Evolutionary conservation across 23 tunicate species (phyloP).

Genomic region (Diplosoma virens): DNA sequence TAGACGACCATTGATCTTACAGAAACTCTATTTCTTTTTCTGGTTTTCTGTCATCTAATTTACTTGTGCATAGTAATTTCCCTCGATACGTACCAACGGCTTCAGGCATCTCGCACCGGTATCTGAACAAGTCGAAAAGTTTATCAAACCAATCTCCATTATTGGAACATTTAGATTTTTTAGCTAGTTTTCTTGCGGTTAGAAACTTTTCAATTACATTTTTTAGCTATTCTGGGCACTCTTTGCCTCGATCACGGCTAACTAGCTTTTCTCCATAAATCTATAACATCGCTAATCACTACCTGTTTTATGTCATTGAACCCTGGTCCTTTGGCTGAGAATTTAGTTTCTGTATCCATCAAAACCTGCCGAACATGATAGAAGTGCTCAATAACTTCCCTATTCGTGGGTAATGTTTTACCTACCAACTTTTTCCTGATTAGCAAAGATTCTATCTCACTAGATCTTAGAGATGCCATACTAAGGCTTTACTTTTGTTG

Average conservation of each 20-base stretch:
- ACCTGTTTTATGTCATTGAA: not conserved
- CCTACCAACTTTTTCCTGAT: conserved; percentile 6
- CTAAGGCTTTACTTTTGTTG: too few species aligned
- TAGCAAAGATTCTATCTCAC: not conserved
- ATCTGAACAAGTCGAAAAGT: not conserved
- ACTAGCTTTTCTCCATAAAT: conserved; percentile 17
- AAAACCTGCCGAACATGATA: conserved; percentile 18
- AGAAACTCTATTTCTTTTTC: not conserved
- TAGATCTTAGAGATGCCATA: not conserved
- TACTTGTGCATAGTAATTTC: not conserved
- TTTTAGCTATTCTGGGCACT: not conserved
- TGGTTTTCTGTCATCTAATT: conserved; percentile 1
- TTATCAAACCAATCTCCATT: not conserved
- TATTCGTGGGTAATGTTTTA: not conserved
- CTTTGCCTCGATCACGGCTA: not conserved
- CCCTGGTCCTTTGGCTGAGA: not conserved
- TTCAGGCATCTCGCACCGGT: not conserved
- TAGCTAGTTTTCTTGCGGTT: not conserved
- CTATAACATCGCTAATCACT: conserved; percentile 5
- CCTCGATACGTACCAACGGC: not conserved
- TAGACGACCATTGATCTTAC: conserved; percentile 8
- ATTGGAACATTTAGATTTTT: not conserved
- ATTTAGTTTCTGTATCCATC: not conserved
- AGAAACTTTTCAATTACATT: not conserved
- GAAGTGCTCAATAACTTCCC: not conserved